These are phyloP conservation scores for Pseudomugil gertrudae DNA, from an alignment of 2,797 vertebrate genomes.

Conservation along the genomic window DNA sequence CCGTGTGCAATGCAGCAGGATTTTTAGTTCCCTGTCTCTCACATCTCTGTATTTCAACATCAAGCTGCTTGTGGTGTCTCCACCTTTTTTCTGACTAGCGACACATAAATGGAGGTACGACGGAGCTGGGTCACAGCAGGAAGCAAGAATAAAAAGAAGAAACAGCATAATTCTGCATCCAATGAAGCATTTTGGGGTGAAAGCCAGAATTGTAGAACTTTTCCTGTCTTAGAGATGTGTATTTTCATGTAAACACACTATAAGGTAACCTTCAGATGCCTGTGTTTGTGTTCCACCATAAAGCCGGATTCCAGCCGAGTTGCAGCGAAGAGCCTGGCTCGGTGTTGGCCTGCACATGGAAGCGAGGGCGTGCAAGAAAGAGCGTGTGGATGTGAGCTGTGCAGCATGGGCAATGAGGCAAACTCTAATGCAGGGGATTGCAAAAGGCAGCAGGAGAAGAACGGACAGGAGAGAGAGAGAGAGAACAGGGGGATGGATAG, in stretches of 20 bases:
- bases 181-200: not conserved
- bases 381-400: constrained; percentile 45
- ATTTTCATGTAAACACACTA: not conserved
- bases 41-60: constrained; percentile 20
- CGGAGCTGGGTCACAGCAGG: not conserved
- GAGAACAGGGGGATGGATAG: not conserved
- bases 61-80: not conserved
- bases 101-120: constrained; percentile 24
- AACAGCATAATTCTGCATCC: constrained; percentile 8
- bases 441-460: constrained; percentile 46
- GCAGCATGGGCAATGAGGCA: constrained; percentile 64
- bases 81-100: constrained; percentile 28
- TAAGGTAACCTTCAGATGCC: no score
- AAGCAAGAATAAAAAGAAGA: not conserved
- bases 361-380: constrained; percentile 4
- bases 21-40: constrained; percentile 1
- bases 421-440: constrained; percentile 56
- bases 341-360: constrained; percentile 1
- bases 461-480: constrained; percentile 4
- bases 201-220: not conserved
- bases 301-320: constrained; percentile 28
- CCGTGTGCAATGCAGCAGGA: not conserved
- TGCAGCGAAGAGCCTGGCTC: constrained; percentile 48
- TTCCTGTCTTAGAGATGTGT: not conserved
- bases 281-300: constrained; percentile 6